Evolutionary conservation across 2,888 invertebrate species (phyloP).

Genomic region (Ophion ventricosus): DNA sequence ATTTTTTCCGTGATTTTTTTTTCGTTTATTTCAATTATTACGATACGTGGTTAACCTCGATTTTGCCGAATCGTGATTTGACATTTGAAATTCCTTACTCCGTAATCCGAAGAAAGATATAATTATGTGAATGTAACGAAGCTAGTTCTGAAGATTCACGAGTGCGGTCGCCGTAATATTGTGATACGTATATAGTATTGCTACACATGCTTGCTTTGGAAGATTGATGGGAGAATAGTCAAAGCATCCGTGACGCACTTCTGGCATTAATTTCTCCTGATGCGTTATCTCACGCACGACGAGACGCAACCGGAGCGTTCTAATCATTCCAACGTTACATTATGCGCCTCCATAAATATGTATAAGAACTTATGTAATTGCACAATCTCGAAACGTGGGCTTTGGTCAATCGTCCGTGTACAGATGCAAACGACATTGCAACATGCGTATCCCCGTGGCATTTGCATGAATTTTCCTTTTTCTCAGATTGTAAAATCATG

Average conservation of each 20-base stretch:
- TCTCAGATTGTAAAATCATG: neutral
- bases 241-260: neutral
- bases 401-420: neutral
- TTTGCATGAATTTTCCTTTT: neutral
- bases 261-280: slow-evolving; percentile 2
- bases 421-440: neutral
- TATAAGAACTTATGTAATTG: neutral
- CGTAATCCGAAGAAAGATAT: neutral
- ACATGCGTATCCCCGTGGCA: neutral
- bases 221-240: neutral
- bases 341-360: neutral
- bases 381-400: neutral
- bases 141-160: neutral
- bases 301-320: neutral
- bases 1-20: no score
- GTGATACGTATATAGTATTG: neutral
- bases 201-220: neutral
- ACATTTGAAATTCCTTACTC: neutral
- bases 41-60: neutral
- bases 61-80: neutral
- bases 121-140: neutral
- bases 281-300: slow-evolving; percentile 11
- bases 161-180: neutral
- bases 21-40: neutral
- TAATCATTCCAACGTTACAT: neutral